Conservation (phyloP, 1,140 invertebrate species). For the Spodoptera litura region DNA sequence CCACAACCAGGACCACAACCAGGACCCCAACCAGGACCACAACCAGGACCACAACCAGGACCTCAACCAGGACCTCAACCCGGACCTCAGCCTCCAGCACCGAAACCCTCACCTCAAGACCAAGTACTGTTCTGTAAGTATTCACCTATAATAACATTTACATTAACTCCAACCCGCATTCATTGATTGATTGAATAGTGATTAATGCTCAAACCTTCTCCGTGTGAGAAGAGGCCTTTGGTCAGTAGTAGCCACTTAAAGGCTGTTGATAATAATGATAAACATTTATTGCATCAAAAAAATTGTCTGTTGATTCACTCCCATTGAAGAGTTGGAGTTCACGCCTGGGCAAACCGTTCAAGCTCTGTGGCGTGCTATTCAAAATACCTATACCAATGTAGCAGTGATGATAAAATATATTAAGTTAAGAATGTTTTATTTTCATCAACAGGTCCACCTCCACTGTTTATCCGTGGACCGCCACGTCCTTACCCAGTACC, state of each 20-base stretch:
- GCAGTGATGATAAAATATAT: neutral
- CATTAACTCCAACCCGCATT: too few species aligned
- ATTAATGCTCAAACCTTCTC: too few species aligned
- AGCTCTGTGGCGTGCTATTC: too few species aligned
- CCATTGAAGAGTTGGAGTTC: neutral
- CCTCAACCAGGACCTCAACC: neutral
- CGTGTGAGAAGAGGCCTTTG: too few species aligned
- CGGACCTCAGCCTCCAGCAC: neutral
- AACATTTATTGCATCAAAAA: too few species aligned
- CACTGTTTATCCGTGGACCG: constrained; percentile 71
- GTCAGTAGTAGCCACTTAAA: too few species aligned
- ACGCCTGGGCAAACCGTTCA: too few species aligned
- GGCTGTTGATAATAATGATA: too few species aligned
- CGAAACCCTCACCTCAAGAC: neutral
- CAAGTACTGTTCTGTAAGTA: constrained; percentile 11
- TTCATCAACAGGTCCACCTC: constrained; percentile 63
- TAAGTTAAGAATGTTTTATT: neutral
- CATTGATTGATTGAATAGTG: too few species aligned
- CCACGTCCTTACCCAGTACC: constrained; percentile 71
- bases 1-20: neutral
- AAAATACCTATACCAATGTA: too few species aligned
- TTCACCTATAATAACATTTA: neutral
- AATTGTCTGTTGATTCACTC: too few species aligned
- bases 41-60: neutral
- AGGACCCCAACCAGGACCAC: neutral